Conservation (phyloP, 1,140 invertebrate species). For the Melipona quadrifasciata region DNA sequence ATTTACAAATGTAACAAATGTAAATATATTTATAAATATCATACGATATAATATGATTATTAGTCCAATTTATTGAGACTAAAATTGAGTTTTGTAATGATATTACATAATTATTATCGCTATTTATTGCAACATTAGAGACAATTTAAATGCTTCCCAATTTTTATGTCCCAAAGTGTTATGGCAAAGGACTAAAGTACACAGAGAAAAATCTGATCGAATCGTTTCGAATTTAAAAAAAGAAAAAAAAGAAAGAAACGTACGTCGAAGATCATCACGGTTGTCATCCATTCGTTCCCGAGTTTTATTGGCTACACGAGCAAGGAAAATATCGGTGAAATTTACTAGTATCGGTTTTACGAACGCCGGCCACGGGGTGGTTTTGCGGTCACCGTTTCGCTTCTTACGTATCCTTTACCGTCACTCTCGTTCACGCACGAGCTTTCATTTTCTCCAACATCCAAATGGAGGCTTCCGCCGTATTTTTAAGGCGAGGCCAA, state of each 20-base stretch:
- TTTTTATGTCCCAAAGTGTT: too few relatives aligned
- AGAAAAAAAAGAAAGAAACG: background rate
- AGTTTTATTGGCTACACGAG: background rate
- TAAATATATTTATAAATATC: too few relatives aligned
- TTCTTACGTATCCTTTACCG: constrained; percentile 16
- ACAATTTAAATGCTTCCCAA: too few relatives aligned
- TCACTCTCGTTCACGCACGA: constrained; percentile 45
- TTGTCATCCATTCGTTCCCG: background rate
- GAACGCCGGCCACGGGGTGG: background rate
- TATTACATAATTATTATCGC: too few relatives aligned
- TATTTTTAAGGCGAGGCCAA: constrained; percentile 49
- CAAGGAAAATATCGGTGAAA: background rate
- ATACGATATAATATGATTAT: too few relatives aligned
- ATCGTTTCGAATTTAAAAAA: background rate
- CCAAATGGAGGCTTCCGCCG: constrained; percentile 35
- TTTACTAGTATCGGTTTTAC: background rate
- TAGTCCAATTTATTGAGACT: too few relatives aligned
- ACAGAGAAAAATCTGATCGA: too few relatives aligned
- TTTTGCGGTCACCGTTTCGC: constrained; percentile 5
- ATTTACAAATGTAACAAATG: too few relatives aligned
- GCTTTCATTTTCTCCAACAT: constrained; percentile 57
- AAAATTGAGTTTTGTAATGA: too few relatives aligned
- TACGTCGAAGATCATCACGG: background rate
- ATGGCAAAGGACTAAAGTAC: too few relatives aligned
- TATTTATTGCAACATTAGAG: too few relatives aligned